Percentiles rank a stretch among this genome's conserved stretches.
These are phyloP conservation scores for Chymomyza procnemis DNA, from an alignment of 2,888 invertebrate genomes.

Conservation along the genomic window DNA sequence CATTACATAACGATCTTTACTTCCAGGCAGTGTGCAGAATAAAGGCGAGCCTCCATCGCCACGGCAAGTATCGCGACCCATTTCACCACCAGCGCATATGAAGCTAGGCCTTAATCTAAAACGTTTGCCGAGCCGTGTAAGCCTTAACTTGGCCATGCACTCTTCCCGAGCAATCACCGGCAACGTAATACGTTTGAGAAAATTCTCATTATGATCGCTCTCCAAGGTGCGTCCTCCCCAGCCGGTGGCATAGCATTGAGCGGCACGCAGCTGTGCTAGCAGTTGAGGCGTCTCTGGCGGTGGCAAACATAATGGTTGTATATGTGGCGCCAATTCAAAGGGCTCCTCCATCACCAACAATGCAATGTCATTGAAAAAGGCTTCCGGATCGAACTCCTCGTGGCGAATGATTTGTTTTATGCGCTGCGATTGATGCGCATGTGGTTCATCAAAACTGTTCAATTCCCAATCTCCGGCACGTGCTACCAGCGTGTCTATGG, in stretches of 20 bases:
- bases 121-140: constrained; percentile 81
- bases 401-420: constrained; percentile 78
- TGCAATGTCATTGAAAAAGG: constrained; percentile 87
- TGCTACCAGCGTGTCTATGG: constrained; percentile 75
- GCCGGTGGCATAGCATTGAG: constrained; percentile 63
- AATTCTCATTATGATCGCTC: constrained; percentile 79
- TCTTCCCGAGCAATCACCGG: constrained; percentile 81
- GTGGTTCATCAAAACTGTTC: constrained; percentile 83
- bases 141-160: constrained; percentile 80
- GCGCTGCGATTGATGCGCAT: constrained; percentile 83
- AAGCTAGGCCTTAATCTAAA: constrained; percentile 85
- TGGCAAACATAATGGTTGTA: constrained; percentile 85
- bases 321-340: constrained; percentile 82
- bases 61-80: constrained; percentile 79
- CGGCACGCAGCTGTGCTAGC: constrained; percentile 71
- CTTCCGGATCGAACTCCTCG: constrained; percentile 81
- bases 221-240: constrained; percentile 70
- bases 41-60: constrained; percentile 88
- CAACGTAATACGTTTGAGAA: constrained; percentile 84
- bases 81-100: constrained; percentile 88
- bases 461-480: constrained; percentile 90
- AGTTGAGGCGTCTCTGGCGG: constrained; percentile 73
- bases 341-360: constrained; percentile 83
- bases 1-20: constrained; percentile 52
- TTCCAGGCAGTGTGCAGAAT: constrained; percentile 81